Evolutionary conservation across 2,888 invertebrate genomes (phyloP).

Genomic region (Antheraea assamensis): DNA sequence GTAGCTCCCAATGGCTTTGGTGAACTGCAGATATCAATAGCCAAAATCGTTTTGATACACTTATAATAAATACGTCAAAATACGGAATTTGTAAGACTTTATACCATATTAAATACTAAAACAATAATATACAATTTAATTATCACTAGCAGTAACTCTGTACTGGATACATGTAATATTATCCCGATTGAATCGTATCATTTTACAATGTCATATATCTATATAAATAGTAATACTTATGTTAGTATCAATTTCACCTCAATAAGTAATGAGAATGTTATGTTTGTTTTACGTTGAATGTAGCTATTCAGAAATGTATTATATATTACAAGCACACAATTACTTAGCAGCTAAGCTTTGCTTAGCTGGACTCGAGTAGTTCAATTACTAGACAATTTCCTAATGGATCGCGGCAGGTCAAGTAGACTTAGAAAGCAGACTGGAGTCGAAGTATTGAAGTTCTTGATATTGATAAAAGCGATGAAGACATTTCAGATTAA

Average conservation of each 20-base stretch:
- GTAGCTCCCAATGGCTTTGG: too few species aligned
- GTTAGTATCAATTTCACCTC: neutral
- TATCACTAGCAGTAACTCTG: neutral
- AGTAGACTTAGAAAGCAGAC: neutral
- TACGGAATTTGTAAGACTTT: neutral
- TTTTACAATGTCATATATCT: neutral
- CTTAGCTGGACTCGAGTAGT: conserved; percentile 17
- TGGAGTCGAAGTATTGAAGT: neutral
- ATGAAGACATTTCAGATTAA: neutral
- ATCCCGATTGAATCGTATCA: conserved; percentile 1
- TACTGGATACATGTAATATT: neutral
- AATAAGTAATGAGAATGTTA: neutral
- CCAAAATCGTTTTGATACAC: too few species aligned
- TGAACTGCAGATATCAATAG: too few species aligned
- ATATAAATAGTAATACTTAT: neutral
- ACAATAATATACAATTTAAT: neutral
- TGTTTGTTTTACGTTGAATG: neutral
- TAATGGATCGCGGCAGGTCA: conserved; percentile 38
- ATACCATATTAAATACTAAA: neutral
- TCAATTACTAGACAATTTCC: conserved; percentile 46
- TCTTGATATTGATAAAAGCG: neutral
- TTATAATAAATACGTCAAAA: too few species aligned
- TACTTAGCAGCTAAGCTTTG: neutral
- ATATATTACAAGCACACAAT: neutral
- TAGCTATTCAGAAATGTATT: neutral